phyloP scores from a whole-genome alignment of 1,140 invertebrate species.

The Bemisia tabaci region DNA sequence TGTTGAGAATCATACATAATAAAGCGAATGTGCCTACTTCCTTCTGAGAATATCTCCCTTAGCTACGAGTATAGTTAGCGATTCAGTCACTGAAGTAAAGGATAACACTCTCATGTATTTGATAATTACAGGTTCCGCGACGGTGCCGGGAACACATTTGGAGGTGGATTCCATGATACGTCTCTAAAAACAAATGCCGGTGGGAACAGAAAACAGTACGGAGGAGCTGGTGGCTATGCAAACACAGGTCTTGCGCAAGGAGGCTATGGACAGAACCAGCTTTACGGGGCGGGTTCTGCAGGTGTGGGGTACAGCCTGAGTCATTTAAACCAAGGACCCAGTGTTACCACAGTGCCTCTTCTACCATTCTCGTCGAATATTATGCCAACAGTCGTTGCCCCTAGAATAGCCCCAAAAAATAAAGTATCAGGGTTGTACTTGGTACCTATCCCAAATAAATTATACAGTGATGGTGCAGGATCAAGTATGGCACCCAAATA shows the following conservation, averaged over 20 bases:
- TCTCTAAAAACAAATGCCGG: constrained; percentile 18
- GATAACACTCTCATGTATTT: too few species aligned
- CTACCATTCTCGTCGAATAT: neutral
- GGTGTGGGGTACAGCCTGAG: constrained; percentile 3
- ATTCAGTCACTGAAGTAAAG: too few species aligned
- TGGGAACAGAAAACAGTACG: constrained; percentile 20
- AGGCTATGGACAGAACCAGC: neutral
- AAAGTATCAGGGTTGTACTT: neutral
- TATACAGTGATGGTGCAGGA: neutral
- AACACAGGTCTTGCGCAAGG: constrained; percentile 5
- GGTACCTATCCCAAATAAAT: neutral
- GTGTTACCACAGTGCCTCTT: neutral
- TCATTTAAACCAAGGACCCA: neutral
- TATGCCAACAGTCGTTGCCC: neutral
- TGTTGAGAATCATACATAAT: too few species aligned
- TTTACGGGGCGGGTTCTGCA: constrained; percentile 5
- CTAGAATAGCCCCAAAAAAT: neutral
- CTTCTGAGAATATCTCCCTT: too few species aligned
- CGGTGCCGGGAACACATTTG: constrained; percentile 19
- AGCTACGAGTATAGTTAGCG: too few species aligned
- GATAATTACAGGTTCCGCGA: constrained; percentile 17
- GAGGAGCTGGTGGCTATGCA: constrained; percentile 14
- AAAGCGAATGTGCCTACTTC: too few species aligned
- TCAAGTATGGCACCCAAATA: too few species aligned
- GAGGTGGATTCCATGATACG: constrained; percentile 22